A percentile compares a stretch with the other conserved stretches of the same genome.
These are phyloP conservation scores for Pissodes strobi DNA, from an alignment of 1,140 invertebrate species.

Conservation along the genomic window DNA sequence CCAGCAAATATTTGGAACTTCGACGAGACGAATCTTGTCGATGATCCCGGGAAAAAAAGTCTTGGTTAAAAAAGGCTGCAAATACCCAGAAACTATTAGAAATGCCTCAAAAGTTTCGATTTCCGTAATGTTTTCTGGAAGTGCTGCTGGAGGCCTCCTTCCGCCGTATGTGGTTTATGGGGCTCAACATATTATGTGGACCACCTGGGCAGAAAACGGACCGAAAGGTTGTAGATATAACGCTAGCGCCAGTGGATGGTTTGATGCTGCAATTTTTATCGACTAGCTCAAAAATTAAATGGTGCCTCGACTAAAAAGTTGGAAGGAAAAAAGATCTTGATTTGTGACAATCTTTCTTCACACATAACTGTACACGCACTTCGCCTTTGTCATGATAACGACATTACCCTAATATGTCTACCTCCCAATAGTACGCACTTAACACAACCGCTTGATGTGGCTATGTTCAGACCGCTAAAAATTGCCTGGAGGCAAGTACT, in stretches of 20 bases:
- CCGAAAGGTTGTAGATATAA: neutral
- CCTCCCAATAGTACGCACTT: too few relatives aligned
- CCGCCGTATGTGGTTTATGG: constrained; percentile 14
- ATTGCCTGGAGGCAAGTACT: constrained; percentile 13
- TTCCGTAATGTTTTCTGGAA: too few relatives aligned
- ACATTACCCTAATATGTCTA: neutral
- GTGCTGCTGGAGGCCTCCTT: neutral
- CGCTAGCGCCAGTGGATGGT: constrained; percentile 9
- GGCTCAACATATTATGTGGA: constrained; percentile 16
- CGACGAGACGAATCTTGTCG: too few relatives aligned
- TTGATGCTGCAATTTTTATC: constrained; percentile 10
- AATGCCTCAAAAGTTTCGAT: constrained; percentile 4
- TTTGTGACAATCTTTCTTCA: constrained; percentile 20
- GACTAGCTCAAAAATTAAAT: too few relatives aligned
- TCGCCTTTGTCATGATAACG: constrained; percentile 7
- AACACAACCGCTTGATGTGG: too few relatives aligned
- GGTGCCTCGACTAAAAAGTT: constrained; percentile 11
- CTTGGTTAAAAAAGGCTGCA: constrained; percentile 9
- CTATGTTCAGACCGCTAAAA: constrained; percentile 20
- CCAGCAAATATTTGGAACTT: too few relatives aligned
- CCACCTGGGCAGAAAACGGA: constrained; percentile 16
- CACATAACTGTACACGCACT: too few relatives aligned
- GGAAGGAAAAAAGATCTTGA: constrained; percentile 1
- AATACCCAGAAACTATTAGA: constrained; percentile 8
- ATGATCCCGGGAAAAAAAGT: constrained; percentile 22